Evolutionary conservation across 2,797 vertebrate species (phyloP), one percentile per base, ranked within the genome.

Genomic region (Silurus lanzhouensis): DNA sequence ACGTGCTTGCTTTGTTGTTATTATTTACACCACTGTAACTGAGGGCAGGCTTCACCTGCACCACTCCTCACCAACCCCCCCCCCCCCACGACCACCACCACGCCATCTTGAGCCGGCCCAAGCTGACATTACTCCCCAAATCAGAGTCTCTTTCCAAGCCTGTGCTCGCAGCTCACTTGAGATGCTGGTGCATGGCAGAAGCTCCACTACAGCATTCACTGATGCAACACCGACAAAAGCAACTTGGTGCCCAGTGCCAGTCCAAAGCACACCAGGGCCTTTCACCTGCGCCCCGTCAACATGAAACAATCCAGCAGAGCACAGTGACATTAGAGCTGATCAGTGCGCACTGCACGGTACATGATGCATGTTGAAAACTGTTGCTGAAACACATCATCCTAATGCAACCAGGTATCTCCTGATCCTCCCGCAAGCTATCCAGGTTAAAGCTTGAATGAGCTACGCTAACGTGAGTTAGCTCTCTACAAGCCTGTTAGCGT

Each of bases 91-190:
- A n/a, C n/a, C n/a, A n/a, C n/a, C 92, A 93, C 94, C 96, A 95
- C 94, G 96, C 96, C 96, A 96, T 96, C 95, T 96, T 95, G 96
- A 95, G 94, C 95, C 93, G 94, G 93, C 91, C 93, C 92, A 92
- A 96, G 94, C 96, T 96, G 95, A 95, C 95, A 96, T 96, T 96
- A 96, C 94, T 96, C 68, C 87, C 82, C 60, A 84, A 61, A 76
- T 12, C 52, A 58, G 66, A 72, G 67, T 70, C 17, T 77, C 46
- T 71, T 13, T 70, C 15, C 44, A 68, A 77, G 77, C 5, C 22
- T 44, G n/a, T 3, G n/a, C 1, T 70, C 44, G 25, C 25, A 15
- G n/a, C 17, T 52, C 38, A 76, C 20, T 5, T 25, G 3, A 7
- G 20, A 52, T 8, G 38, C 46, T 52, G 2, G 27, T 38, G 66